Evolutionary conservation across 2,113 vertebrate species (phyloP).

Genomic region (Lonchura striata): DNA sequence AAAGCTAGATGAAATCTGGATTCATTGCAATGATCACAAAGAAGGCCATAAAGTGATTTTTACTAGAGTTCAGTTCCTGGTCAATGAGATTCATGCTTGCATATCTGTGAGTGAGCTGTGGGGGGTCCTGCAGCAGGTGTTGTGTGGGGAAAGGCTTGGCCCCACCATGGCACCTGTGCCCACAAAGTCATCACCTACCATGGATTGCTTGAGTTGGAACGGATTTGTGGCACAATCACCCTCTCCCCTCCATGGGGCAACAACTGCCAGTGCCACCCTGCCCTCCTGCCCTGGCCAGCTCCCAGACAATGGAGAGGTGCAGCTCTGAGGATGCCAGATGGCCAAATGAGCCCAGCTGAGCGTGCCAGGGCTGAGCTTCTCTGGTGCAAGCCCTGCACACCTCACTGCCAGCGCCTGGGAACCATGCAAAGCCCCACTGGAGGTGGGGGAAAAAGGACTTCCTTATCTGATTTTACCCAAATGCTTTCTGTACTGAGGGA

Average conservation of each 20-base stretch:
- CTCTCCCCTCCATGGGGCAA: background rate
- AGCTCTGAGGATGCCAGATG: background rate
- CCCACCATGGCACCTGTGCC: conserved; percentile 4
- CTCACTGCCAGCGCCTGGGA: background rate
- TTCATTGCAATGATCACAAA: conserved; percentile 10
- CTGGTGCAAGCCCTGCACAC: background rate
- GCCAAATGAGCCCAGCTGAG: background rate
- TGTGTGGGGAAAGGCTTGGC: background rate
- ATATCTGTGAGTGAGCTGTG: background rate
- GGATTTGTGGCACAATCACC: background rate
- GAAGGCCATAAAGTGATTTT: conserved; percentile 44
- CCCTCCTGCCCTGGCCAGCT: background rate
- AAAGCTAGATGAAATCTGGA: background rate
- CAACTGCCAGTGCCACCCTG: background rate
- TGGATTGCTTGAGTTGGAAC: background rate
- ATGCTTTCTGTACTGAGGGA: background rate
- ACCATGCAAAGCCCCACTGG: fast-evolving
- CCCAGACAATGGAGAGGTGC: background rate
- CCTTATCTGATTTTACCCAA: background rate
- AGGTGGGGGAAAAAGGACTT: background rate
- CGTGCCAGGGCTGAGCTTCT: background rate
- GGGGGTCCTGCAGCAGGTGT: conserved; percentile 38
- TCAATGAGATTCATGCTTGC: conserved; percentile 55
- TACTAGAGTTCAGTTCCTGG: conserved; percentile 46
- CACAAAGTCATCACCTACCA: background rate